Base-by-base conservation (phyloP, 2,888 invertebrate species). In the Hetaerina titia region DNA sequence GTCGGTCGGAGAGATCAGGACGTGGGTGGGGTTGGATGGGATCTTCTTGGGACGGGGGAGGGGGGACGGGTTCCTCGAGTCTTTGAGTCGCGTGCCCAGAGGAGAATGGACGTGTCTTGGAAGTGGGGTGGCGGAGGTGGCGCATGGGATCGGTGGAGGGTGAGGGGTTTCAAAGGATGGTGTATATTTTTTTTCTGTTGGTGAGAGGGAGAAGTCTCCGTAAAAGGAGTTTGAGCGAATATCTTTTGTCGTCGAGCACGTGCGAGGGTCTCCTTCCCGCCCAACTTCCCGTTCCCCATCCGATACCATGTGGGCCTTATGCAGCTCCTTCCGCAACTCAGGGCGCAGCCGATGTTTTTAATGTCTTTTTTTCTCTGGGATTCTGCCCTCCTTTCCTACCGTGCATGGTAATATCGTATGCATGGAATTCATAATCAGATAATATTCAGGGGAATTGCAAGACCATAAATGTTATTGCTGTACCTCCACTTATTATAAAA, bases 201-300 rank as follows among this genome's bases (percentile, higher is more conserved):
- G n/a, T 22, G 17, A 9, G 69, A 19, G n/a, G n/a, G 69, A 25
- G 63, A 19, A 13, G 90, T n/a, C 64, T 69, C 17, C 90, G 45
- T n/a, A 74, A 92, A 92, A 92, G 92, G 69, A 92, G 92, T 92
- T 92, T 45, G 92, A 57, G 89, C 89, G 89, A 89, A 89, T 58
- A 9, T 89, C 90, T 63, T 90, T 90, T 90, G 90, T 90, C 90
- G 63, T 63, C 8, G 58, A 90, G 90, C 90, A 90, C 90, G 90
- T 90, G 90, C 92, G 63, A 57, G 60, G 15, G 81, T n/a, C 74
- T 57, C 74, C 92, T 92, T 74, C 45, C n/a, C 69, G 45, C 90
- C 90, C n/a, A 8, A 17, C 19, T 17, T 22, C 17, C 45, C 63
- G 22, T 19, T 11, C 31, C 25, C 56, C 92, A n/a, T 56, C 15